Percentiles rank a stretch among this genome's conserved stretches.
Evolutionary conservation across 35 echinoderm and acorn worm genomes (phyloP).

Genomic region (Acanthaster planci): DNA sequence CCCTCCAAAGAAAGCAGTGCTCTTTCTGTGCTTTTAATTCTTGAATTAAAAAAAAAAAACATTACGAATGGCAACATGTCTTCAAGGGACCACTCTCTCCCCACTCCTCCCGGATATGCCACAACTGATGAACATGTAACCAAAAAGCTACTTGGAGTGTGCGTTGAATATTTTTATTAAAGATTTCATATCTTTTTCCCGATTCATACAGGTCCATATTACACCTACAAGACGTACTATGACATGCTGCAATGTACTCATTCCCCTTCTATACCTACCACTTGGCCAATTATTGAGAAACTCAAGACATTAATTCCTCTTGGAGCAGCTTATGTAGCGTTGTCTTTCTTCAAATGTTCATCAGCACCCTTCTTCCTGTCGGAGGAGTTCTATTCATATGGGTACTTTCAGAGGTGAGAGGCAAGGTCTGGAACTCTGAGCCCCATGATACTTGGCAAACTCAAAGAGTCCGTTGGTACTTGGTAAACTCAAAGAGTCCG

Average conservation of each 20-base stretch:
- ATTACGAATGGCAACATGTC: no score
- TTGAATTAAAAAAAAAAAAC: no score
- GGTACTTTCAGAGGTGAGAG: conserved; percentile 79
- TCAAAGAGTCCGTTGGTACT: no score
- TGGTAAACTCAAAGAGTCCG: no score
- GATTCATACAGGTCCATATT: conserved; percentile 69
- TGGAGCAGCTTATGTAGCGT: conserved; percentile 47
- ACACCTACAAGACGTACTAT: conserved; percentile 79
- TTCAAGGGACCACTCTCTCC: neutral
- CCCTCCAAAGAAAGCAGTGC: no score
- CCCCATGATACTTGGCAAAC: no score
- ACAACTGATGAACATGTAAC: neutral
- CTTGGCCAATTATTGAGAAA: conserved; percentile 48
- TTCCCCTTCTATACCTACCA: conserved; percentile 51
- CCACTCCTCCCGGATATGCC: neutral
- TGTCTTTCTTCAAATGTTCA: conserved; percentile 54
- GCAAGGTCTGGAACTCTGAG: neutral
- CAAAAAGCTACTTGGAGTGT: neutral
- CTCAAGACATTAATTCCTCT: conserved; percentile 56
- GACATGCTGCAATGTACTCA: conserved; percentile 70
- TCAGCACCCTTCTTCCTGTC: conserved; percentile 49
- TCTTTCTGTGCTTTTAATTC: no score
- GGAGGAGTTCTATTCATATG: conserved; percentile 79
- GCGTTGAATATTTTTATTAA: neutral
- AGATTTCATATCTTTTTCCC: neutral